phyloP scores from a whole-genome alignment of 2,888 invertebrate species.

The Minunthozetes semirufus region DNA sequence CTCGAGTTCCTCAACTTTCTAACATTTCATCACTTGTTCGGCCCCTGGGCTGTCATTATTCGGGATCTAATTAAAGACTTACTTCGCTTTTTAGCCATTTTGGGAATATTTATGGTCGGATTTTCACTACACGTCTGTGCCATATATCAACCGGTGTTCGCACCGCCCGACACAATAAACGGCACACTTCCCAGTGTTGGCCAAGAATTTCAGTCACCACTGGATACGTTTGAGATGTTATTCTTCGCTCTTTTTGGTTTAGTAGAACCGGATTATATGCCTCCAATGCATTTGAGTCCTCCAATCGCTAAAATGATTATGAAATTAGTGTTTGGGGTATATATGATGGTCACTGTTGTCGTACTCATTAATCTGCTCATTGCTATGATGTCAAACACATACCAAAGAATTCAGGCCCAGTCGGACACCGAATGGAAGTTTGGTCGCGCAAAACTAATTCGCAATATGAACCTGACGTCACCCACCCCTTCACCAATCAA shows the following conservation, averaged over 20 bases:
- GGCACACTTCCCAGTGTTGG: conserved; percentile 41
- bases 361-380: conserved; percentile 97
- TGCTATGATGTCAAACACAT: conserved; percentile 99
- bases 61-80: conserved; percentile 54
- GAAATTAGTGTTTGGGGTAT: conserved; percentile 79
- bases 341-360: conserved; percentile 95
- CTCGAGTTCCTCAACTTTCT: conserved; percentile 96
- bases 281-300: conserved; percentile 52
- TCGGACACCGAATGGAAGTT: conserved; percentile 99
- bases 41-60: conserved; percentile 99
- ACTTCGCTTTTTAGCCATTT: conserved; percentile 74
- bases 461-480: conserved; percentile 95
- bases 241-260: conserved; percentile 98
- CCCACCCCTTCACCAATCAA: conserved; percentile 97
- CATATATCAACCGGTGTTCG: conserved; percentile 71
- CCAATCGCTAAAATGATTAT: conserved; percentile 49
- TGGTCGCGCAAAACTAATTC: conserved; percentile 91
- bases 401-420: conserved; percentile 98
- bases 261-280: conserved; percentile 58
- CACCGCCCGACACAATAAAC: conserved; percentile 44
- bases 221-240: conserved; percentile 91
- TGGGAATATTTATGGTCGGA: conserved; percentile 95
- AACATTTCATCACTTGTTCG: conserved; percentile 97
- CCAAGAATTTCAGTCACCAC: conserved; percentile 63
- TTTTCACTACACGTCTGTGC: conserved; percentile 87